These are phyloP conservation scores for Saxidomus purpurata DNA, from an alignment of 1,140 invertebrate species.

Conservation along the genomic window DNA sequence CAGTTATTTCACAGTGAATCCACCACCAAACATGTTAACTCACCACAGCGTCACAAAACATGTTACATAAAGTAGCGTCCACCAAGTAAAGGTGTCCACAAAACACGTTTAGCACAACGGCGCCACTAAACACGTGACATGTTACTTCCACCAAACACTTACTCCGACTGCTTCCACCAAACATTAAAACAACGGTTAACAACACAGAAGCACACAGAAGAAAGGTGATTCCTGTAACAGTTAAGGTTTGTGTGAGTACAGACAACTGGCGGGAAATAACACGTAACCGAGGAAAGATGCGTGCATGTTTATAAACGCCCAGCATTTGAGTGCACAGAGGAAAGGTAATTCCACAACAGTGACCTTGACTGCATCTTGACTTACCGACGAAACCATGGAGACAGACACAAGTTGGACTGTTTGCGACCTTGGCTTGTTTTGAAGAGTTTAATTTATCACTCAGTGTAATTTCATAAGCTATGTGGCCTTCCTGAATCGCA, in stretches of 20 bases:
- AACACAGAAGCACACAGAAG: background rate
- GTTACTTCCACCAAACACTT: no score
- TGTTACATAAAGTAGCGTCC: no score
- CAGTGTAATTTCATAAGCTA: background rate
- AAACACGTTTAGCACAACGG: no score
- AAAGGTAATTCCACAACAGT: slow-evolving; percentile 33
- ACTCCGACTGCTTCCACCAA: background rate
- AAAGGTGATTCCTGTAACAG: background rate
- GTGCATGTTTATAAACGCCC: background rate
- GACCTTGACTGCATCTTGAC: slow-evolving; percentile 22
- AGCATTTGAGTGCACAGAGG: background rate
- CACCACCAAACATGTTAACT: background rate
- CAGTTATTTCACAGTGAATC: background rate
- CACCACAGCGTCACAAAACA: background rate
- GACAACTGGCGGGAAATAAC: background rate
- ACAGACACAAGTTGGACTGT: slow-evolving; percentile 48
- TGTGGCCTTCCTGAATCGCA: background rate
- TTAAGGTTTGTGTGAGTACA: background rate
- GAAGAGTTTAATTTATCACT: background rate
- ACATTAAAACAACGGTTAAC: background rate
- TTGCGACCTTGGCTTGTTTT: slow-evolving; percentile 28
- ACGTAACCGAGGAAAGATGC: background rate
- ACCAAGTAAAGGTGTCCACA: no score
- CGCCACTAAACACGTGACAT: no score
- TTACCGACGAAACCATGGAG: slow-evolving; percentile 45